Evolutionary conservation across 2,888 invertebrate species (phyloP).

Genomic region (Ctenicera cuprea): DNA sequence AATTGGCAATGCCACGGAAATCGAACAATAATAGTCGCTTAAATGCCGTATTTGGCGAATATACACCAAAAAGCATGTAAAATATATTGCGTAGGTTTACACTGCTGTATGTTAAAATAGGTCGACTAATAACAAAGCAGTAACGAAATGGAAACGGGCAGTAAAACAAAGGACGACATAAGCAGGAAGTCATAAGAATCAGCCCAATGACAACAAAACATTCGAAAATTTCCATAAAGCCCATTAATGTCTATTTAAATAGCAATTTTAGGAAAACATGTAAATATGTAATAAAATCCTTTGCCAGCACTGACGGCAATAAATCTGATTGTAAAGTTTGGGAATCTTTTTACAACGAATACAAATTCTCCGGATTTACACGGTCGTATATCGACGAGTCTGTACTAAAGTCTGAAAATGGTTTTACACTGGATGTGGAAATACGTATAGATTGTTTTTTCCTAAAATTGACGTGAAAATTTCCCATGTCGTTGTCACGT

Average conservation of each 20-base stretch:
- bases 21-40: too few species aligned
- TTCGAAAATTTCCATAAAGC: background rate
- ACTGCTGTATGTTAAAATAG: too few species aligned
- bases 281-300: conserved; percentile 8
- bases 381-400: conserved; percentile 2
- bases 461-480: conserved; percentile 7
- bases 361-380: conserved; percentile 24
- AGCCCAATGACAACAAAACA: background rate
- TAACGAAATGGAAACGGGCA: too few species aligned
- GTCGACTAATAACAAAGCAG: too few species aligned
- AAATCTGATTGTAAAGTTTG: conserved; percentile 9
- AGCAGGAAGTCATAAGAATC: background rate
- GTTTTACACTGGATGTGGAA: background rate
- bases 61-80: background rate
- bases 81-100: background rate
- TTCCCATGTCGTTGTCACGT: conserved; percentile 24
- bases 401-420: conserved; percentile 7
- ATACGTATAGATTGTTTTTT: background rate
- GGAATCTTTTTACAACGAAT: conserved; percentile 3
- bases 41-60: background rate
- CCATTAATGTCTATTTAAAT: conserved; percentile 3
- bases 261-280: background rate
- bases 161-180: background rate
- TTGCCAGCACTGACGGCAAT: background rate
- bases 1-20: too few species aligned